Evolutionary conservation across 2,888 invertebrate species (phyloP).

Genomic region (Tanytarsus gracilentus): DNA sequence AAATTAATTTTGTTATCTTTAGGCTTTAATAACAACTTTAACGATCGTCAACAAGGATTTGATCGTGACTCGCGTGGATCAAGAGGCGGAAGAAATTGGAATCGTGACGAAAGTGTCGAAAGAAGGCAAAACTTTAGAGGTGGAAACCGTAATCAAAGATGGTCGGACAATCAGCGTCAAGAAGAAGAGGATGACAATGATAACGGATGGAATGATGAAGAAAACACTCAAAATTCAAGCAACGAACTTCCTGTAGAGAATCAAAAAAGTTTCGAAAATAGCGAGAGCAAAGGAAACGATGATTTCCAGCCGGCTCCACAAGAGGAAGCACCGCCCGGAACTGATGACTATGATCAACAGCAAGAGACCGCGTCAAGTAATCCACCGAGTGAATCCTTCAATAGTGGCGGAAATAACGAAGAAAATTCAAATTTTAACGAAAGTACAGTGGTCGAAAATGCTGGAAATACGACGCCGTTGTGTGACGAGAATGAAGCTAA

Average conservation of each 20-base stretch:
- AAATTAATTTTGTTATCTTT: not conserved
- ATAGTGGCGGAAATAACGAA: conserved; percentile 30
- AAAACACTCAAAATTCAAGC: conserved; percentile 28
- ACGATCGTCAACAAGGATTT: conserved; percentile 2
- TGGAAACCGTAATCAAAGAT: not conserved
- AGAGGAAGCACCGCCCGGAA: conserved; percentile 23
- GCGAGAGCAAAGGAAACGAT: conserved; percentile 27
- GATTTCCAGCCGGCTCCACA: conserved; percentile 32
- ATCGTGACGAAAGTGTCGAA: conserved; percentile 5
- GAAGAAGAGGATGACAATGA: conserved; percentile 25
- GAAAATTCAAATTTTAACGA: conserved; percentile 9
- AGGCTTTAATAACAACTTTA: conserved; percentile 26
- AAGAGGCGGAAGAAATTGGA: conserved; percentile 4
- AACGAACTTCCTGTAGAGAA: conserved; percentile 29
- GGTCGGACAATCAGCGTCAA: conserved; percentile 5
- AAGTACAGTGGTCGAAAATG: conserved; percentile 27
- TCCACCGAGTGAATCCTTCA: not conserved
- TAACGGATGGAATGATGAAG: conserved; percentile 21
- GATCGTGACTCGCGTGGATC: conserved; percentile 12
- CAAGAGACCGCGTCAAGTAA: conserved; percentile 31
- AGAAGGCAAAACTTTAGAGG: conserved; percentile 5
- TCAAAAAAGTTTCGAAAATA: conserved; percentile 30
- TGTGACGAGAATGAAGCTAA: conserved; percentile 35
- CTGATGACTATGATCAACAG: conserved; percentile 31
- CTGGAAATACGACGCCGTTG: conserved; percentile 35